These are phyloP conservation scores for Heliocidaris tuberculata DNA, from an alignment of 35 echinoderm and acorn worm species.

Conservation along the genomic window DNA sequence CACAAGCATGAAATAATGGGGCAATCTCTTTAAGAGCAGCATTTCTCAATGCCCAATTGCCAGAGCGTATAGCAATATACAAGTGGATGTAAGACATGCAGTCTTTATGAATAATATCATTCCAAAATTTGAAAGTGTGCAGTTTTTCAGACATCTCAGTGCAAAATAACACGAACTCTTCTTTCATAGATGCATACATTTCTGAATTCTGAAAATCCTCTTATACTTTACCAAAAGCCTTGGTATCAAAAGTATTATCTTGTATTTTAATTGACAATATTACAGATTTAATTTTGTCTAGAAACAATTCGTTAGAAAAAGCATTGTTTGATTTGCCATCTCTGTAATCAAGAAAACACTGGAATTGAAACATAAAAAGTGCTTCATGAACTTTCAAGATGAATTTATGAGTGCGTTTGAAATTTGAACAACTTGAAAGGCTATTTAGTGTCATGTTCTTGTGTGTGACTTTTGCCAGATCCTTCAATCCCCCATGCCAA, in stretches of 20 bases:
- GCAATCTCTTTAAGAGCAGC: constrained; percentile 69
- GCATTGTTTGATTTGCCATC: constrained; percentile 24
- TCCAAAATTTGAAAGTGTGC: constrained; percentile 65
- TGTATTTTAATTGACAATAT: constrained; percentile 11
- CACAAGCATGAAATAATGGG: constrained; percentile 74
- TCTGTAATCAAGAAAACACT: constrained; percentile 42
- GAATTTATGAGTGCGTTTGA: constrained; percentile 44
- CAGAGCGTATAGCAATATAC: constrained; percentile 51
- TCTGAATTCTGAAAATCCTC: constrained; percentile 24
- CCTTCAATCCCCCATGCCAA: constrained; percentile 41
- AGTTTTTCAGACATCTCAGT: neutral
- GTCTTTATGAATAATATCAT: constrained; percentile 44
- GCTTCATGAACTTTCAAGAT: constrained; percentile 32
- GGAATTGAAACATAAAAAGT: constrained; percentile 37
- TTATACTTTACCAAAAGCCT: neutral
- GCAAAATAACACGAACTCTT: constrained; percentile 39
- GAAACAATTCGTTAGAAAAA: constrained; percentile 26
- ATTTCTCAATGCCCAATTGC: constrained; percentile 61
- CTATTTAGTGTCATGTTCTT: constrained; percentile 41
- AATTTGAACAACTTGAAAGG: constrained; percentile 48
- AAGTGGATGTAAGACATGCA: constrained; percentile 61
- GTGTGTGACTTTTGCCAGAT: constrained; percentile 36
- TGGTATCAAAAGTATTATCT: constrained; percentile 44
- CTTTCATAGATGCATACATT: constrained; percentile 35
- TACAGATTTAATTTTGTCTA: constrained; percentile 29